Base-by-base conservation (phyloP, 2,888 invertebrate genomes). In the Troilus luridus region DNA sequence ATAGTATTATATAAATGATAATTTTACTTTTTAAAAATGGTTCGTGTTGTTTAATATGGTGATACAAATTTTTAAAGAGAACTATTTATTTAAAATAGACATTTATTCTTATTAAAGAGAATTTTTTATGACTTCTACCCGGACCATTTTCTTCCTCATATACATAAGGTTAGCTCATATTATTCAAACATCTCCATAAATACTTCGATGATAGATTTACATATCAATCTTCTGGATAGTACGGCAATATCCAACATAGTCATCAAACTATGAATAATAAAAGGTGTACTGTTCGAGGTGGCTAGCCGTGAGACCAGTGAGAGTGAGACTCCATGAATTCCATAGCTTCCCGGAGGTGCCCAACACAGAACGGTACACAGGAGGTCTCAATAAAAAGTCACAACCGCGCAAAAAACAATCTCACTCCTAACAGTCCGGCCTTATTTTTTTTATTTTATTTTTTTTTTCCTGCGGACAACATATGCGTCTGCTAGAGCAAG, bases 371-470 rank as follows among this genome's bases (percentile, higher is more conserved):
- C 85, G 85, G 85, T 85, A 85, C 85, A 85, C 56, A 21, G 85
- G 85, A 58, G 56, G 56, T 85, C n/a, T n/a, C 56, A 56, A 85
- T 77, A 77, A 77, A 77, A 77, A 77, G 72, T 77, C 72, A 77
- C 56, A 85, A 85, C 85, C 56, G 7, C 85, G n/a, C 56, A 85
- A 85, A 85, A 85, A 85, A 54, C 85, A 54, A 85, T 85, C 85
- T 85, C 85, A 85, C 85, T 85, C 56, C 85, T 85, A 85, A 85
- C 85, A 85, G 85, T 85, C 85, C 85, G 85, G 21, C 85, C 85
- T 85, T 85, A 85, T 85, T 85, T 85, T 58, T 81, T 56, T 3
- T 72, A n/a, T 41, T 41, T 41, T 41, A 41, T 41, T 41, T 72
- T 24, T n/a, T 77, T 81, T 81, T 81, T 81, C 21, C 21, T 19